These are phyloP conservation scores for Lycia hirtaria DNA, from an alignment of 2,888 invertebrate genomes.

Conservation along the genomic window DNA sequence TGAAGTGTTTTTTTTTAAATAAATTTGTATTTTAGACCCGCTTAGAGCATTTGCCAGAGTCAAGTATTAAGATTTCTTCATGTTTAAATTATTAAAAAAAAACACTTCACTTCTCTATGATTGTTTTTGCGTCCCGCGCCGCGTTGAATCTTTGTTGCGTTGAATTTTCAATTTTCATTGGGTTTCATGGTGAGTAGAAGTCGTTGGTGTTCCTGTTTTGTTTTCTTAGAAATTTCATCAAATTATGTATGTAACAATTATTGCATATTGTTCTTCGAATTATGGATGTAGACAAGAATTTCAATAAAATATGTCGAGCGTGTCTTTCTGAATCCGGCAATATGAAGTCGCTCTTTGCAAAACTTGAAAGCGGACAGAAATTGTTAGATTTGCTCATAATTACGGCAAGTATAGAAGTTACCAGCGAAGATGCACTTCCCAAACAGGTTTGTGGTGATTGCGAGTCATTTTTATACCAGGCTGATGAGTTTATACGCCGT, in stretches of 20 bases:
- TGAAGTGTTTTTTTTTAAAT: too few species aligned
- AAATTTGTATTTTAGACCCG: too few species aligned
- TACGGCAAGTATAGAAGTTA: conserved; percentile 61
- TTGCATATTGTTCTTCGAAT: conserved; percentile 14
- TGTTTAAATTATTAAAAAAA: too few species aligned
- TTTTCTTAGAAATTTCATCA: neutral
- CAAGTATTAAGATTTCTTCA: too few species aligned
- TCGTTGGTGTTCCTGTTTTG: too few species aligned
- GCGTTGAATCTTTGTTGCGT: too few species aligned
- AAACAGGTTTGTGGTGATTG: conserved; percentile 73
- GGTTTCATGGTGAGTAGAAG: too few species aligned
- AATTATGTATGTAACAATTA: neutral
- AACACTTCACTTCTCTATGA: too few species aligned
- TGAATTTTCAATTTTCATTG: too few species aligned
- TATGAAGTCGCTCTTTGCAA: conserved; percentile 60
- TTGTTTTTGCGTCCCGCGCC: too few species aligned
- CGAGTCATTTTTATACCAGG: conserved; percentile 58
- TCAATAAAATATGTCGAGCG: conserved; percentile 64
- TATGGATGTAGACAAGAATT: conserved; percentile 51
- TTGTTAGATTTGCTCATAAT: conserved; percentile 61
- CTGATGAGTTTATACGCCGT: conserved; percentile 67
- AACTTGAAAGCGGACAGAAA: conserved; percentile 54
- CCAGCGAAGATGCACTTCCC: conserved; percentile 59
- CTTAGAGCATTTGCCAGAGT: too few species aligned
- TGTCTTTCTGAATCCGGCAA: conserved; percentile 58